Evolutionary conservation across 2,797 vertebrate species (phyloP).

Genomic region (Spinibarbus caldwelli): DNA sequence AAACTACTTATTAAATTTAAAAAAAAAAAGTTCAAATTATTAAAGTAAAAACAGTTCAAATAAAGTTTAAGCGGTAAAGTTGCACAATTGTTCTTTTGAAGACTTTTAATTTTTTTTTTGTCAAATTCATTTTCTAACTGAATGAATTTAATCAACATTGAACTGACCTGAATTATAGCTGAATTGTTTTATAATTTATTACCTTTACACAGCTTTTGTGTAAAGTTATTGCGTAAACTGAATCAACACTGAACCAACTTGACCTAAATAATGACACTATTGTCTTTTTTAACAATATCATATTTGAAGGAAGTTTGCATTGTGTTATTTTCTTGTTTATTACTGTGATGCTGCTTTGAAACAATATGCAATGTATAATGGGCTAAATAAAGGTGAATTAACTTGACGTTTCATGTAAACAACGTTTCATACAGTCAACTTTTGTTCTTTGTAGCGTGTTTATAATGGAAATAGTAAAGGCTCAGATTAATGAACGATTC

Average conservation of each 20-base stretch:
- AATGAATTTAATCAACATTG: background rate
- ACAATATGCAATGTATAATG: background rate
- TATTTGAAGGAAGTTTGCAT: background rate
- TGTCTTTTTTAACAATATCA: background rate
- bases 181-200: background rate
- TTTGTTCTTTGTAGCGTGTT: background rate
- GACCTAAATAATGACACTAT: background rate
- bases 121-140: too few species aligned
- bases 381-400: background rate
- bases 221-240: background rate
- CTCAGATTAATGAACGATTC: background rate
- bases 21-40: too few species aligned
- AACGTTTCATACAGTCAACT: too few species aligned
- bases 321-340: background rate
- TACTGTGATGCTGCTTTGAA: background rate
- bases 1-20: too few species aligned
- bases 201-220: background rate
- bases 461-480: background rate
- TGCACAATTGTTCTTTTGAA: too few species aligned
- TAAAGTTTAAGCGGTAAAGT: too few species aligned
- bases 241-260: background rate
- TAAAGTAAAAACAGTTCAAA: too few species aligned
- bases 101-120: too few species aligned
- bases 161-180: background rate
- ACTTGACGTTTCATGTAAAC: background rate